Percentiles rank a stretch among this genome's conserved stretches.
Evolutionary conservation across 2,113 vertebrate species (phyloP).

Genomic region (Anhinga anhinga): DNA sequence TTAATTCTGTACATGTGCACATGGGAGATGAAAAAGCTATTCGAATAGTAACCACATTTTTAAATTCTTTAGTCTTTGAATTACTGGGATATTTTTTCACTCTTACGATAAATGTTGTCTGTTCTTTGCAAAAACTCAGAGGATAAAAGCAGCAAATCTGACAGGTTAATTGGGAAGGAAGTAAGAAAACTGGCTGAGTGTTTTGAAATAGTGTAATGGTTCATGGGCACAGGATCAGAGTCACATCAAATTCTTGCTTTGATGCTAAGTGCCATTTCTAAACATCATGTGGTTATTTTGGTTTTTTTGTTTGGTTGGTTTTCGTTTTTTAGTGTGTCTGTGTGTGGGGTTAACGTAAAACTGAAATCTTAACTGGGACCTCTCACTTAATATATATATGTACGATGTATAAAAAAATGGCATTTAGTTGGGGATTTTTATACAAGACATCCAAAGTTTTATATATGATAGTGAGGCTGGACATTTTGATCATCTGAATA

Average conservation of each 20-base stretch:
- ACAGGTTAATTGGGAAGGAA: not conserved
- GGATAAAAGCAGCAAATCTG: not conserved
- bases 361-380: not conserved
- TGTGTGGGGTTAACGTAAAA: fast-evolving
- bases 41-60: not conserved
- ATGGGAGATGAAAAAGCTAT: not conserved
- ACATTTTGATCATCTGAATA: not conserved
- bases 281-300: not conserved
- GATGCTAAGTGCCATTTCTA: not conserved
- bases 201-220: not conserved
- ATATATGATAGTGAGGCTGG: fast-evolving
- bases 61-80: not conserved
- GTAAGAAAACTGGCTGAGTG: not conserved
- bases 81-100: not conserved
- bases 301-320: too few species aligned
- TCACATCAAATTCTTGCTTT: not conserved
- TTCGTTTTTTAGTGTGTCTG: fast-evolving
- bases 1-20: not conserved
- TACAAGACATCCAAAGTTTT: not conserved
- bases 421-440: not conserved
- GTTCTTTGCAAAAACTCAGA: not conserved
- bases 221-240: not conserved
- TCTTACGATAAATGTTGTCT: not conserved
- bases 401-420: not conserved
- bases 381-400: not conserved